Conservation (phyloP, 2,888 invertebrate genomes). For the Cheilosia soror region DNA sequence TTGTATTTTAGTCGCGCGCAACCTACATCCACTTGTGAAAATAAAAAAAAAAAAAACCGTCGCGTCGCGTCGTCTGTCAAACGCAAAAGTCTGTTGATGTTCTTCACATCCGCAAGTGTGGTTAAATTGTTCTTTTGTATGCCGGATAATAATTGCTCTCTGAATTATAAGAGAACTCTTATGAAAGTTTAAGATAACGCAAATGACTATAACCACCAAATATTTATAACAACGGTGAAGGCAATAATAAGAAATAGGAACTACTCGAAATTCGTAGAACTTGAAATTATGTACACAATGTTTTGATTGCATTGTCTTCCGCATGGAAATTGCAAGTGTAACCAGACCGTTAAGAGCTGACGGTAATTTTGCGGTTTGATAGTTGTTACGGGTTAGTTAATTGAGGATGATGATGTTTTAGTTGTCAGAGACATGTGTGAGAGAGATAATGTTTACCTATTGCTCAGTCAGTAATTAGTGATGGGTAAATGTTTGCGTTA, state of each 20-base stretch:
- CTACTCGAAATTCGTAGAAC: background rate
- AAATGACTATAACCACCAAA: too few species aligned
- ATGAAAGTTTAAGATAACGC: background rate
- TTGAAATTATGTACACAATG: background rate
- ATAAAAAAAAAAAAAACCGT: background rate
- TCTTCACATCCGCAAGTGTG: constrained; percentile 10
- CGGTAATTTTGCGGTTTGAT: constrained; percentile 6
- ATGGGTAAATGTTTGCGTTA: background rate
- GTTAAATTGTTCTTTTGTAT: constrained; percentile 3
- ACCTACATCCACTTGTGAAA: constrained; percentile 1
- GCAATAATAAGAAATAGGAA: background rate
- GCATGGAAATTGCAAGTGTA: background rate
- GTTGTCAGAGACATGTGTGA: background rate
- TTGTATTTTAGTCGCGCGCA: background rate
- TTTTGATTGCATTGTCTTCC: background rate
- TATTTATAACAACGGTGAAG: too few species aligned
- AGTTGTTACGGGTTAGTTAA: background rate
- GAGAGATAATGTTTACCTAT: constrained; percentile 3
- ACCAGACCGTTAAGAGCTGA: background rate
- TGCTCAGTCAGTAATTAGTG: background rate
- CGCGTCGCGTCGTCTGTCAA: background rate
- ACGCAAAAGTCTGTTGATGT: constrained; percentile 19
- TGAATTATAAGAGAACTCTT: constrained; percentile 1
- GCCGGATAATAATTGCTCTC: background rate
- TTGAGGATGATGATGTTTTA: constrained; percentile 5